Evolutionary conservation across 2,113 vertebrate genomes (phyloP).

Genomic region (Xenopus tropicalis): DNA sequence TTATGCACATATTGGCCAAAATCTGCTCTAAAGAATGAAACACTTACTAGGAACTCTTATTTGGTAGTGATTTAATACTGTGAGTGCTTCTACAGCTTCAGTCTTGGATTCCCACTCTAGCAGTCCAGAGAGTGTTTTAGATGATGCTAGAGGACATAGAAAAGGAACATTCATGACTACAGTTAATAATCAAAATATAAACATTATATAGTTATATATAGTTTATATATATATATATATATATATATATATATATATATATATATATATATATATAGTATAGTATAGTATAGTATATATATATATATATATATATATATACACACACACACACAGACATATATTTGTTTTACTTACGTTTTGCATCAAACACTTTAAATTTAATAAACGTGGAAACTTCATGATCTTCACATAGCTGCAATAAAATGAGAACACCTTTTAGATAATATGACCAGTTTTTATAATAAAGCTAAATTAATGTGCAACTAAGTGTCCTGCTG

Average conservation of each 20-base stretch:
- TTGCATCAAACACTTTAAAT: slow-evolving; percentile 94
- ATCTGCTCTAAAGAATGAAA: too few relatives aligned
- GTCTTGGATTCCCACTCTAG: slow-evolving; percentile 95
- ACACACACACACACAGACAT: too few relatives aligned
- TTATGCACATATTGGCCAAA: too few relatives aligned
- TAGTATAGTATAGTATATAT: background rate
- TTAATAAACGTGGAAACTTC: slow-evolving; percentile 89
- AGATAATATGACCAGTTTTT: background rate
- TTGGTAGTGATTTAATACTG: slow-evolving; percentile 96
- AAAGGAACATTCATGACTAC: background rate
- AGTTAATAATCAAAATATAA: background rate
- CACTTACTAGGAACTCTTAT: slow-evolving; percentile 95
- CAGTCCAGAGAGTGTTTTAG: slow-evolving; percentile 91
- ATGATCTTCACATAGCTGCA: slow-evolving; percentile 88
- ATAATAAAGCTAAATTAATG: background rate
- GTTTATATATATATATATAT: background rate
- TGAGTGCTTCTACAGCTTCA: slow-evolving; percentile 92
- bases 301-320: background rate
- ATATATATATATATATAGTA: too few relatives aligned
- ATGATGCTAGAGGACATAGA: slow-evolving; percentile 65
- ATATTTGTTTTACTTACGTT: slow-evolving; percentile 88
- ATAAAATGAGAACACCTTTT: slow-evolving; percentile 47
- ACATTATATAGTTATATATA: too few relatives aligned
- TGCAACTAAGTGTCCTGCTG: too few relatives aligned
- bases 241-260: too few relatives aligned